Evolutionary conservation across 2,113 vertebrate genomes (phyloP).

Genomic region (Poeciliopsis occidentalis): DNA sequence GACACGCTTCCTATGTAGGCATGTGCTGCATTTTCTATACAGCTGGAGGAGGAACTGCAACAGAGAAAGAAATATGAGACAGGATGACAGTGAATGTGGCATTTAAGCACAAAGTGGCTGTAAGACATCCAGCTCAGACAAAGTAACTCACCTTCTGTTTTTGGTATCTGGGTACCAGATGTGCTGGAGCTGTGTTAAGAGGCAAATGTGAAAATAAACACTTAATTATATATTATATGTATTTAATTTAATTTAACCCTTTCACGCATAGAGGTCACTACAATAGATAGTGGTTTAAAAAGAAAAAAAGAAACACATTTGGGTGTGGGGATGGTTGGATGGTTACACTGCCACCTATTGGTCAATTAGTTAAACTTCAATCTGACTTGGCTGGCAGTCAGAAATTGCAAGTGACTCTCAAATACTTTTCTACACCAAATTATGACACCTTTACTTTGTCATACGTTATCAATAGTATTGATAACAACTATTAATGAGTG

Average conservation of each 20-base stretch:
- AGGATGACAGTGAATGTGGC: background rate
- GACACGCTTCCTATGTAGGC: conserved; percentile 6
- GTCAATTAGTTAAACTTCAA: no score
- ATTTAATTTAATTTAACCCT: background rate
- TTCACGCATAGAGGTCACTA: background rate
- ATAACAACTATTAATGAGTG: no score
- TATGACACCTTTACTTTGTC: no score
- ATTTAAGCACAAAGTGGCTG: background rate
- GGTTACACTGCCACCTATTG: no score
- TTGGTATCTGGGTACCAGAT: conserved; percentile 71
- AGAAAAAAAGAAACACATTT: no score
- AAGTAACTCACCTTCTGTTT: conserved; percentile 74
- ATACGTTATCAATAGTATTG: no score
- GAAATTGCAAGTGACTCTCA: no score
- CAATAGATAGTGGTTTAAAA: no score
- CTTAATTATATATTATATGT: background rate
- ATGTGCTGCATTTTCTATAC: conserved; percentile 61
- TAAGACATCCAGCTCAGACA: background rate
- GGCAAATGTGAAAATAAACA: background rate
- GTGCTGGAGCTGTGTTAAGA: conserved; percentile 61
- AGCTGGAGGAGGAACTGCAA: conserved; percentile 77
- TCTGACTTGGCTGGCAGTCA: no score
- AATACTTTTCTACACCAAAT: no score
- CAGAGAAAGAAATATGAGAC: conserved; percentile 1
- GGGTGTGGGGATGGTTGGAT: no score